A percentile compares a stretch with the other conserved stretches of the same genome.
Conservation (phyloP, 2,888 invertebrate genomes). For the Philonicus albiceps region DNA sequence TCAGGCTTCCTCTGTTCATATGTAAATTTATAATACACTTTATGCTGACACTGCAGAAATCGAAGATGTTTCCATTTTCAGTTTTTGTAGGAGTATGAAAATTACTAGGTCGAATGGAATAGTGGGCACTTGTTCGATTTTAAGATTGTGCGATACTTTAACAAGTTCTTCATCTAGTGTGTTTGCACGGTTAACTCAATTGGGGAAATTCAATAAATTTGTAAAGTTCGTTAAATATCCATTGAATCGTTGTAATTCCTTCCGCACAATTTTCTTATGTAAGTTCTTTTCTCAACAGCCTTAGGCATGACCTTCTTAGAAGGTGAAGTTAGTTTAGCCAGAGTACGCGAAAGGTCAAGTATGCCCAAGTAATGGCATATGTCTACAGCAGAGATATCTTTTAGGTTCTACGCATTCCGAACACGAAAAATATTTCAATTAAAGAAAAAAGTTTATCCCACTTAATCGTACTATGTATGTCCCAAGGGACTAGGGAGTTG, state of each 20-base stretch:
- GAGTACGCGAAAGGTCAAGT: neutral
- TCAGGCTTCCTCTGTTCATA: neutral
- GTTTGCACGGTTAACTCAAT: neutral
- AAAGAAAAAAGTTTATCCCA: neutral
- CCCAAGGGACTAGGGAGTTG: neutral
- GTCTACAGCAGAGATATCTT: neutral
- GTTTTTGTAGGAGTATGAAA: neutral
- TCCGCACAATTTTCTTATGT: neutral
- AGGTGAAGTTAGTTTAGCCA: neutral
- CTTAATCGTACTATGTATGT: neutral
- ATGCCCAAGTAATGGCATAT: neutral
- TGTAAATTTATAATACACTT: neutral
- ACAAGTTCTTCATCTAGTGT: neutral
- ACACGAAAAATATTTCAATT: constrained; percentile 10
- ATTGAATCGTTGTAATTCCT: neutral
- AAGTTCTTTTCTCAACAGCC: neutral
- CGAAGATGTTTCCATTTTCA: neutral
- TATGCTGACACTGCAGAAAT: neutral
- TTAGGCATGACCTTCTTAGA: neutral
- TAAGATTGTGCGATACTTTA: neutral
- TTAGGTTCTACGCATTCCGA: neutral
- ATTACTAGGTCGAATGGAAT: neutral
- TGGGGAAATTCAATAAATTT: neutral
- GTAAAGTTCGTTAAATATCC: neutral
- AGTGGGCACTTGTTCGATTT: neutral